A percentile compares a stretch with the other conserved stretches of the same genome.
Evolutionary conservation across 2,888 invertebrate genomes (phyloP).

Genomic region (Artemia sp.): DNA sequence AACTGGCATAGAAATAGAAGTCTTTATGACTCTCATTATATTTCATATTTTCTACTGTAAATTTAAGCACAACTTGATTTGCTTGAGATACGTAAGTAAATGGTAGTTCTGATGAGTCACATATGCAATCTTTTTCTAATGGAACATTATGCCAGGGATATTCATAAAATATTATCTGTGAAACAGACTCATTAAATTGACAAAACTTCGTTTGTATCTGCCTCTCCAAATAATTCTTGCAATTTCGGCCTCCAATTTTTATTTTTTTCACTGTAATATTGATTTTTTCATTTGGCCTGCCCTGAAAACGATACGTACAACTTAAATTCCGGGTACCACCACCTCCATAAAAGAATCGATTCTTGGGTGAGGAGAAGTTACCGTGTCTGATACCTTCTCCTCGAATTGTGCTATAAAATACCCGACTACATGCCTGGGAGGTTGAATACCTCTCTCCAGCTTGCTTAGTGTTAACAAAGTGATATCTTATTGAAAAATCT

Average conservation of each 20-base stretch:
- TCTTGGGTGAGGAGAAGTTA: slow-evolving; percentile 57
- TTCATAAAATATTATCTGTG: slow-evolving; percentile 47
- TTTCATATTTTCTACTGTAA: slow-evolving; percentile 58
- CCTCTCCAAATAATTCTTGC: slow-evolving; percentile 22
- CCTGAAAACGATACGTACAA: slow-evolving; percentile 21
- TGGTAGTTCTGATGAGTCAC: slow-evolving; percentile 33
- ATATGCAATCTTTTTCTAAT: slow-evolving; percentile 52
- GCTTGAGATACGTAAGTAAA: slow-evolving; percentile 50
- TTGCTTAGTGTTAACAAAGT: slow-evolving; percentile 65
- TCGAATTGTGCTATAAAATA: slow-evolving; percentile 3
- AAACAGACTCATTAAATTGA: slow-evolving; percentile 28
- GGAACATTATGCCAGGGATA: slow-evolving; percentile 52
- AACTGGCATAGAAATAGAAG: slow-evolving; percentile 49
- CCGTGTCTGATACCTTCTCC: slow-evolving; percentile 12
- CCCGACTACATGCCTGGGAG: slow-evolving; percentile 32
- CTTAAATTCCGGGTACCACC: slow-evolving; percentile 62
- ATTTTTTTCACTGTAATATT: slow-evolving; percentile 31
- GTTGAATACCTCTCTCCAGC: slow-evolving; percentile 60
- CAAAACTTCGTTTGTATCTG: slow-evolving; percentile 23
- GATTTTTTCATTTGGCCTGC: slow-evolving; percentile 20
- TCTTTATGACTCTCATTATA: slow-evolving; percentile 60
- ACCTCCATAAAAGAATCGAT: slow-evolving; percentile 68
- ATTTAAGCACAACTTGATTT: slow-evolving; percentile 50
- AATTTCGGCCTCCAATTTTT: slow-evolving; percentile 31
- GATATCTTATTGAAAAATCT: slow-evolving; percentile 65